Evolutionary conservation across 1,140 invertebrate genomes (phyloP).

Genomic region (Orussus abietinus): DNA sequence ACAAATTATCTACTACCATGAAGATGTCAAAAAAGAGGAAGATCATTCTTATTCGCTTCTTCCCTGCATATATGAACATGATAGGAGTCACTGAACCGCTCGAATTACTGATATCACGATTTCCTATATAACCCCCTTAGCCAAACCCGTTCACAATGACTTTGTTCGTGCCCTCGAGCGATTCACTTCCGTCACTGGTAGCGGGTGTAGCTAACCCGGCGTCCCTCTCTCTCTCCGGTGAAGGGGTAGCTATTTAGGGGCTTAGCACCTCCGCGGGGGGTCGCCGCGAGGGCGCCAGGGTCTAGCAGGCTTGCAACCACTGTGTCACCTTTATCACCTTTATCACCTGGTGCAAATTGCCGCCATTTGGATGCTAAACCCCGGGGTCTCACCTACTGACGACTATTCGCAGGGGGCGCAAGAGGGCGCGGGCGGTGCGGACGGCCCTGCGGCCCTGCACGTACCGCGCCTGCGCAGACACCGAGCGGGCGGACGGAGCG

Average conservation of each 20-base stretch:
- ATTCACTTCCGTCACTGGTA: slow-evolving; percentile 16
- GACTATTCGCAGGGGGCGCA: slow-evolving; percentile 46
- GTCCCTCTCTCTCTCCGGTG: slow-evolving; percentile 23
- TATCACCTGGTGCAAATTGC: slow-evolving; percentile 54
- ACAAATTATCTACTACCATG: no score
- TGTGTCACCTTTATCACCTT: slow-evolving; percentile 54
- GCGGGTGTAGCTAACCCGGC: slow-evolving; percentile 21
- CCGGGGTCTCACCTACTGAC: slow-evolving; percentile 42
- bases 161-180: no score
- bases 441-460: neutral
- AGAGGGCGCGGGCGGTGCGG: slow-evolving; percentile 18
- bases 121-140: no score
- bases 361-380: slow-evolving; percentile 52
- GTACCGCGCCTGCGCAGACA: slow-evolving; percentile 10
- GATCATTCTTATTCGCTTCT: no score
- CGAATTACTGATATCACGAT: no score
- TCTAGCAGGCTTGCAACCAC: slow-evolving; percentile 31
- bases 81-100: no score
- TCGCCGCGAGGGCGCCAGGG: slow-evolving; percentile 11
- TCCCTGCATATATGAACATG: no score
- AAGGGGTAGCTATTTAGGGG: slow-evolving; percentile 49
- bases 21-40: no score
- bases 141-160: no score
- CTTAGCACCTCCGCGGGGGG: slow-evolving; percentile 43
- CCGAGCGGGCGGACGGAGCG: slow-evolving; percentile 2